Conservation (phyloP, 2,797 vertebrate genomes). For the Fundulus diaphanus region DNA sequence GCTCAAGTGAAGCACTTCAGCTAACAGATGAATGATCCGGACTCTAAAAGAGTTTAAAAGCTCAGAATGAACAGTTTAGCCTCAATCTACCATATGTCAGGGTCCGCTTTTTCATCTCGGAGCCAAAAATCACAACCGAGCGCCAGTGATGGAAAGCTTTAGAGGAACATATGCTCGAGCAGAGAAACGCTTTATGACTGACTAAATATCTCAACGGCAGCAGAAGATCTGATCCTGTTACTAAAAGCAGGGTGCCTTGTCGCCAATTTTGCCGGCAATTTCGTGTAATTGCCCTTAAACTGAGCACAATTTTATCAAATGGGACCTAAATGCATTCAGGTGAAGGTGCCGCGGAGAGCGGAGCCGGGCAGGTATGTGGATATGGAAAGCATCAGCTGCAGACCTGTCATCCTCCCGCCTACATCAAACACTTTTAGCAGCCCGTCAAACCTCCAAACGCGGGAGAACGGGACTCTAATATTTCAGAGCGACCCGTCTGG, state of each 20-base stretch:
- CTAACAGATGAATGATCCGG: constrained; percentile 6
- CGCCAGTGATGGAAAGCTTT: background rate
- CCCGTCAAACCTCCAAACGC: constrained; percentile 45
- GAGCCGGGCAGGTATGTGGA: constrained; percentile 52
- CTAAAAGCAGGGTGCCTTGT: constrained; percentile 9
- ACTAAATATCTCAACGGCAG: constrained; percentile 21
- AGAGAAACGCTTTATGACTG: constrained; percentile 6
- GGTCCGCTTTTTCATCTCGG: background rate
- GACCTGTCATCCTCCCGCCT: constrained; percentile 71
- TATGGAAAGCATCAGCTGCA: constrained; percentile 74
- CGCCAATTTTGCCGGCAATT: constrained; percentile 69
- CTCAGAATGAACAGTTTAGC: constrained; percentile 11
- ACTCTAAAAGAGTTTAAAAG: constrained; percentile 9
- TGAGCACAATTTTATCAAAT: constrained; percentile 81
- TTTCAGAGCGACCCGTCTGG: constrained; percentile 59
- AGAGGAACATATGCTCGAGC: background rate
- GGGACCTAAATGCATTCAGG: constrained; percentile 81
- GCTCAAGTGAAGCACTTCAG: constrained; percentile 9
- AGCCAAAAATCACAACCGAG: constrained; percentile 16
- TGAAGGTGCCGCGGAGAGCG: constrained; percentile 59
- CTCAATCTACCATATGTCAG: constrained; percentile 20
- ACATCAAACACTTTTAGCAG: constrained; percentile 73
- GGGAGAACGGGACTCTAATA: constrained; percentile 60
- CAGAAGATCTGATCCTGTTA: constrained; percentile 29
- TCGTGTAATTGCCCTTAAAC: constrained; percentile 80